A percentile compares a stretch with the other conserved stretches of the same genome.
Conservation (phyloP, 1,140 invertebrate genomes). For the Calosoma granatense region DNA sequence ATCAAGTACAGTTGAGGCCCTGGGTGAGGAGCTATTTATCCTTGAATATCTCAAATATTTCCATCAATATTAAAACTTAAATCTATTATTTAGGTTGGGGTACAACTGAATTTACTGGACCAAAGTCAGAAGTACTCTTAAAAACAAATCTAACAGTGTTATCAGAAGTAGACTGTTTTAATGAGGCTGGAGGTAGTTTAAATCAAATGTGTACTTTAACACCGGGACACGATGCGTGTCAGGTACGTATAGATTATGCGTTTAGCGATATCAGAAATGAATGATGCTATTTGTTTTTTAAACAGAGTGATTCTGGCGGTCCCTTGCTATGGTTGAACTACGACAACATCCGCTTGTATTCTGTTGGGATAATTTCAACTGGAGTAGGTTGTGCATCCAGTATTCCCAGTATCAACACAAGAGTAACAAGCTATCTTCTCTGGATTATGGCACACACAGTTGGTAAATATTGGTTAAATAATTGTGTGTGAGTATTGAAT, state of each 20-base stretch:
- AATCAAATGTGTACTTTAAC: slow-evolving; percentile 58
- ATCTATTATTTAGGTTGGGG: slow-evolving; percentile 49
- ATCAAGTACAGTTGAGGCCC: slow-evolving; percentile 36
- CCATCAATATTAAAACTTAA: too few relatives aligned
- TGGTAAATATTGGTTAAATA: too few relatives aligned
- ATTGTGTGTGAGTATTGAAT: too few relatives aligned
- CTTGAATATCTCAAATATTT: too few relatives aligned
- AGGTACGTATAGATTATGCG: slow-evolving; percentile 32
- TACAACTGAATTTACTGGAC: slow-evolving; percentile 41
- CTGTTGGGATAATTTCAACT: slow-evolving; percentile 44
- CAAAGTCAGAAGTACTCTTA: slow-evolving; percentile 42
- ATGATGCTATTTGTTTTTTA: too few relatives aligned
- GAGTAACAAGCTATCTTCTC: too few relatives aligned
- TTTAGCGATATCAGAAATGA: too few relatives aligned
- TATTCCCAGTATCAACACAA: too few relatives aligned
- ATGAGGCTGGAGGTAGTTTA: slow-evolving; percentile 28
- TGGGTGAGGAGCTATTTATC: slow-evolving; percentile 46
- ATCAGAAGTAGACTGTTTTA: slow-evolving; percentile 38
- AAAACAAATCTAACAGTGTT: slow-evolving; percentile 50
- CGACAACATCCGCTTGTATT: slow-evolving; percentile 32
- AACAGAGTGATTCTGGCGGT: slow-evolving; percentile 62
- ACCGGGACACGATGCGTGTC: slow-evolving; percentile 51
- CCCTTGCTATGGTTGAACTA: slow-evolving; percentile 48
- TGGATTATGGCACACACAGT: too few relatives aligned
- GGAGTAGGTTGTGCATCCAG: slow-evolving; percentile 45